Base-by-base conservation (phyloP, 1,140 invertebrate genomes). In the Thalassaphorura encarpata region DNA sequence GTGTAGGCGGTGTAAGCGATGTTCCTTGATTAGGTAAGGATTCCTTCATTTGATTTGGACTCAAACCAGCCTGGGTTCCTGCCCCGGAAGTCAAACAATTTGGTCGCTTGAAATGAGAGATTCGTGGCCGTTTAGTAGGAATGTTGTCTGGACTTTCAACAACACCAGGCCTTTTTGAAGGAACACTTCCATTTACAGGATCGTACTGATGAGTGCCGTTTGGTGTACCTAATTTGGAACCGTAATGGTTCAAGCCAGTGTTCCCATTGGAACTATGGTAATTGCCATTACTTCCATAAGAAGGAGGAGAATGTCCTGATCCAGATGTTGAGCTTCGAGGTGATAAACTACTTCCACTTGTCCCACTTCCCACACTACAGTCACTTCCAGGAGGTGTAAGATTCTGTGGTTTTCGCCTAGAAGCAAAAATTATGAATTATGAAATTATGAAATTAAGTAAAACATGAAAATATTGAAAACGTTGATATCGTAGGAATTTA, bases 311-410 rank as follows among this genome's bases (percentile, higher is more conserved):
- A 27, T 46, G 45, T 16, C 57, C 57, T 39, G 63, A 62, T 19
- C 52, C 43, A 23, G 19, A 41, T 2, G 55, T 58, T 11, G 49
- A 61, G 49, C 55, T 58, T 15, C 59, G 52, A 5, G 61, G 61
- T 36, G 60, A 64, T 18, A 59, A 58, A 33, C 57, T 58, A 54
- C 58, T 66, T 4, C 58, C 52, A 56, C 58, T 63, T 4, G 46
- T 52, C 11, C 56, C 62, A 59, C 63, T 64, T 0, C 63, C 60
- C 19, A 64, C 80, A 56, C 64, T 66, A 43, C 56, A 63, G 43
- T 84, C 87, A 64, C 84, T 87, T 45, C 86, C 80, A 8, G 87
- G 87, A 42, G 87, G 86, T 15, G 86, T 90, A 66, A 90, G 74
- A 72, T 89, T 89, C 73, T 88, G 84, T 62, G 87, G 87, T 75